phyloP scores from a whole-genome alignment of 2,113 vertebrate genomes.

The human (Homo sapiens) region DNA sequence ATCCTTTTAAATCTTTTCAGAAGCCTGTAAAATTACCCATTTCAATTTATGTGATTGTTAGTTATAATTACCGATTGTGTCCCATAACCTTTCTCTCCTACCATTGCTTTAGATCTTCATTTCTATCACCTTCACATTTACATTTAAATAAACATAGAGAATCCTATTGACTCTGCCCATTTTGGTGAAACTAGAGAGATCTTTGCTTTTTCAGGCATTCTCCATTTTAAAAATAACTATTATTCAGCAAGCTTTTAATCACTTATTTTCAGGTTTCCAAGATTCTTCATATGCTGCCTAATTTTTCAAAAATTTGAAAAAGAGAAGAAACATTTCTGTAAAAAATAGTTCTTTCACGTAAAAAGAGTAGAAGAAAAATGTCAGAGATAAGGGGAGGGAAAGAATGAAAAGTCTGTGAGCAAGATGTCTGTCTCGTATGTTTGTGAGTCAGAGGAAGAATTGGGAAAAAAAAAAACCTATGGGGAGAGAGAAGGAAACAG shows the following conservation, averaged over 20 bases:
- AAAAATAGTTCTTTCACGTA: background rate
- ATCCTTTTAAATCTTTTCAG: background rate
- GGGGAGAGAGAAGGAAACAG: slow-evolving; percentile 23
- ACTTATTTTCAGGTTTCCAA: background rate
- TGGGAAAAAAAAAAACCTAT: background rate
- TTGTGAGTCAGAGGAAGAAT: background rate
- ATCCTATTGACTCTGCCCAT: background rate
- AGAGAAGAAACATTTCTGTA: background rate
- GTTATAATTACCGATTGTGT: background rate
- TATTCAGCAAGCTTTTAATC: background rate
- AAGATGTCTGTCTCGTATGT: background rate
- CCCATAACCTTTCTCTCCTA: background rate
- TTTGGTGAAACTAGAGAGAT: background rate
- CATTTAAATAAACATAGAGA: background rate
- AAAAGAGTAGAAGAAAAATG: background rate
- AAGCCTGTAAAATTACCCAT: background rate
- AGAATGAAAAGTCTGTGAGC: background rate
- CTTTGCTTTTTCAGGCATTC: background rate
- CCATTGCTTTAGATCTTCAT: background rate
- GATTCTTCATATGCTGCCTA: background rate
- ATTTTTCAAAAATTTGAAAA: background rate
- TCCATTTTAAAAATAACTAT: slow-evolving; percentile 25
- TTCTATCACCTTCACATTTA: background rate
- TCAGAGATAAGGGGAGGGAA: background rate
- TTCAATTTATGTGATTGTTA: background rate